Evolutionary conservation across 2,888 invertebrate species (phyloP).

Genomic region (Crematogaster levior): DNA sequence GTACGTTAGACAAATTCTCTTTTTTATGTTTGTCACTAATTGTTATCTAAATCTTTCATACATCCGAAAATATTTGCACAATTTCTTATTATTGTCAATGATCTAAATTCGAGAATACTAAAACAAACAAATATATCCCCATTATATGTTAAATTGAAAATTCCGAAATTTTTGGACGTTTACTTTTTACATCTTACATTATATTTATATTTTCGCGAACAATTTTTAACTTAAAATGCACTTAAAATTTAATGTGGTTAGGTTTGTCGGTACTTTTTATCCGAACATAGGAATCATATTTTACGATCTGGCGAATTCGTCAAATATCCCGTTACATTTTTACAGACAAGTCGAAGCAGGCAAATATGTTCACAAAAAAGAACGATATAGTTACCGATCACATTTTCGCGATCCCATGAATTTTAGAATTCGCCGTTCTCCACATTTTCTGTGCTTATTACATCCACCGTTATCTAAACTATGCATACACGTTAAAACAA

Average conservation of each 20-base stretch:
- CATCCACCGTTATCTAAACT: conserved; percentile 24
- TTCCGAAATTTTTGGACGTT: no score
- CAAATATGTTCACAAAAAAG: not conserved
- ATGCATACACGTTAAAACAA: not conserved
- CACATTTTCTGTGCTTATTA: conserved; percentile 17
- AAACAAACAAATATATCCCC: not conserved
- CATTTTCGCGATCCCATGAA: conserved; percentile 26
- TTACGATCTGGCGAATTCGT: conserved; percentile 10
- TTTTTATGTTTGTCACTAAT: not conserved
- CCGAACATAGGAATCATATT: no score
- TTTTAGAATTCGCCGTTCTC: conserved; percentile 21
- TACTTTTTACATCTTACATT: not conserved
- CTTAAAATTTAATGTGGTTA: no score
- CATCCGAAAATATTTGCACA: not conserved
- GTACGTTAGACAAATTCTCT: not conserved
- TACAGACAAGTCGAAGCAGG: not conserved
- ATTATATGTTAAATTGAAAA: not conserved
- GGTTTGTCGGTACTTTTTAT: no score
- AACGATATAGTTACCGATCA: not conserved
- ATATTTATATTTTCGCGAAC: not conserved
- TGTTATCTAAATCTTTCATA: not conserved
- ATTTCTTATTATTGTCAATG: not conserved
- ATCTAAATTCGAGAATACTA: not conserved
- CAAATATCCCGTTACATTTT: not conserved
- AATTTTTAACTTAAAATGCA: no score